These are phyloP conservation scores for Palythoa heliodiscus DNA, from an alignment of 92 coral and sea anemone species.

Conservation along the genomic window DNA sequence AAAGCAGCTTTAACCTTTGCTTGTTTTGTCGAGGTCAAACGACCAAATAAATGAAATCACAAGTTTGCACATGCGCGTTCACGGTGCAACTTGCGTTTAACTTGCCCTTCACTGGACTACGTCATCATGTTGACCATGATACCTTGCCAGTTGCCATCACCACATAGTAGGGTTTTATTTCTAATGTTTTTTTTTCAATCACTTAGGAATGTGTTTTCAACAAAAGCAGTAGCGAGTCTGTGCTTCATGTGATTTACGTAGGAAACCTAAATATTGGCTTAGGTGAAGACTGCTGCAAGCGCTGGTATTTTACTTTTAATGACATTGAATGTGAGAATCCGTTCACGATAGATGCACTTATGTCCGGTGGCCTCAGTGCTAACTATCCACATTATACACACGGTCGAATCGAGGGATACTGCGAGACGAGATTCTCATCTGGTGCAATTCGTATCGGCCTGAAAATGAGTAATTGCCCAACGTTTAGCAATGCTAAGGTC, in stretches of 20 bases:
- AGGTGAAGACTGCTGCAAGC: constrained; percentile 64
- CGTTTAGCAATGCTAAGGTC: constrained; percentile 47
- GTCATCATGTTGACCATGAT: no score
- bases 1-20: no score
- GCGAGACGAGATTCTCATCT: constrained; percentile 57
- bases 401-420: constrained; percentile 76
- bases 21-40: no score
- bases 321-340: constrained; percentile 59
- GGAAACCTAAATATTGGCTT: constrained; percentile 69
- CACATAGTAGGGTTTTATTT: background rate
- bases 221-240: constrained; percentile 51
- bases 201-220: constrained; percentile 56
- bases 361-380: constrained; percentile 77
- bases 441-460: constrained; percentile 67
- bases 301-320: constrained; percentile 68
- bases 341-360: constrained; percentile 64
- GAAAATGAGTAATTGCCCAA: constrained; percentile 64
- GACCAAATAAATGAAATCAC: no score
- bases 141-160: no score
- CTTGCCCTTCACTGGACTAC: no score
- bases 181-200: background rate
- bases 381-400: constrained; percentile 70
- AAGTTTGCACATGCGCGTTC: no score
- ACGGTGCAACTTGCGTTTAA: no score
- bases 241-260: constrained; percentile 63